phyloP scores from a whole-genome alignment of 2,888 invertebrate species.

The Hydriomena furcata region DNA sequence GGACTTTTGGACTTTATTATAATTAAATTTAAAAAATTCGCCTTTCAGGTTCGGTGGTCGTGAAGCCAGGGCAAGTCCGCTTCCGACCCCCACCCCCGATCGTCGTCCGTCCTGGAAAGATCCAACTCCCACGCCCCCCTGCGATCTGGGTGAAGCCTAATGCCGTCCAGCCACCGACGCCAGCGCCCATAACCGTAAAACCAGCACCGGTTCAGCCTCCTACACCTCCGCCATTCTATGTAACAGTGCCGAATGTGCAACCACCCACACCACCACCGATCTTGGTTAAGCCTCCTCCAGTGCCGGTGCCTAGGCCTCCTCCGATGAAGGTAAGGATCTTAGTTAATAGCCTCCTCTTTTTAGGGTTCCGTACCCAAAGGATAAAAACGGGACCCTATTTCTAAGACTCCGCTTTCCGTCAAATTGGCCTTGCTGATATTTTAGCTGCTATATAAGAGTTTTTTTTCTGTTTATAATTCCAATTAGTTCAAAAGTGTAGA shows the following conservation, averaged over 20 bases:
- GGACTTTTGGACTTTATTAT: too few species aligned
- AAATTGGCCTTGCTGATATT: too few species aligned
- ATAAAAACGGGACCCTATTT: too few species aligned
- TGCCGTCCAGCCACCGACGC: constrained; percentile 53
- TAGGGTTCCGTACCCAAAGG: too few species aligned
- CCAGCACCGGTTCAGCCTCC: constrained; percentile 57
- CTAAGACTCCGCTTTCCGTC: too few species aligned
- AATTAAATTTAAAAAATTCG: too few species aligned
- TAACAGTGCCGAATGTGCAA: constrained; percentile 53
- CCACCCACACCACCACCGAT: constrained; percentile 55
- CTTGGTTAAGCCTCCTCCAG: constrained; percentile 56
- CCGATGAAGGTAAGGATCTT: constrained; percentile 61
- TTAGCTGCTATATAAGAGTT: too few species aligned
- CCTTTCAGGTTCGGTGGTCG: constrained; percentile 56
- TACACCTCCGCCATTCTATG: constrained; percentile 50
- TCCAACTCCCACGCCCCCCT: constrained; percentile 50
- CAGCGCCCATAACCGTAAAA: constrained; percentile 53
- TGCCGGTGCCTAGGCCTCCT: constrained; percentile 49
- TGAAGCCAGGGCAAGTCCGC: constrained; percentile 62
- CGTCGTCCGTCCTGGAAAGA: constrained; percentile 55
- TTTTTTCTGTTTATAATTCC: too few species aligned
- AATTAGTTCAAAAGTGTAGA: too few species aligned
- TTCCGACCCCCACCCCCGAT: constrained; percentile 57
- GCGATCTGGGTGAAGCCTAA: constrained; percentile 61
- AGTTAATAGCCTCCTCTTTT: too few species aligned